A percentile compares a stretch with the other conserved stretches of the same genome.
These are phyloP conservation scores for Verasper variegatus DNA, from an alignment of 2,113 vertebrate genomes.

Conservation along the genomic window DNA sequence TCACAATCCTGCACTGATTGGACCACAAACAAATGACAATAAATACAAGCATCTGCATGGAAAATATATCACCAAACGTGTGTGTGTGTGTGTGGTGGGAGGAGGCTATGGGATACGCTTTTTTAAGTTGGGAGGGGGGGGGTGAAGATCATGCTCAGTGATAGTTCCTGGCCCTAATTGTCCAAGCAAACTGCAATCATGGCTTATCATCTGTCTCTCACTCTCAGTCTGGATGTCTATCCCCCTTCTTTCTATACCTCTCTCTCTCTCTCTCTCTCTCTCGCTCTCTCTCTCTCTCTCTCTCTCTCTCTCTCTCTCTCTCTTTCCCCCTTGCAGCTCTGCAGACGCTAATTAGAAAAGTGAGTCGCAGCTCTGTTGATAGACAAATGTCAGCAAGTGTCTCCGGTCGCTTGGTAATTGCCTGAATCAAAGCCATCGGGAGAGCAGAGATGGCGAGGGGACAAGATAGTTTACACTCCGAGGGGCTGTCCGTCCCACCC, in stretches of 20 bases:
- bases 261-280: no score
- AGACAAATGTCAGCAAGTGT: conserved; percentile 83
- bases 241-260: no score
- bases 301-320: conserved; percentile 20
- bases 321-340: conserved; percentile 46
- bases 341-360: conserved; percentile 80
- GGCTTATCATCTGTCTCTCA: conserved; percentile 56
- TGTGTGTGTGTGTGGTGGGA: conserved; percentile 11
- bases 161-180: conserved; percentile 53
- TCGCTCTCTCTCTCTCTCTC: not conserved
- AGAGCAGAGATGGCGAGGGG: conserved; percentile 40
- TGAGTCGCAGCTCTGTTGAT: conserved; percentile 75
- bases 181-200: conserved; percentile 38
- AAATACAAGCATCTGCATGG: conserved; percentile 66
- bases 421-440: conserved; percentile 71
- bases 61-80: conserved; percentile 12
- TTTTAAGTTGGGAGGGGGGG: not conserved
- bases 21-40: conserved; percentile 73
- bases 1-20: conserved; percentile 59
- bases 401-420: conserved; percentile 80
- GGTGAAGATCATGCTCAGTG: conserved; percentile 26
- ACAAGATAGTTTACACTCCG: conserved; percentile 20
- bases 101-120: conserved; percentile 1
- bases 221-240: no score
- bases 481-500: conserved; percentile 17